A percentile compares a stretch with the other conserved stretches of the same genome.
These are phyloP conservation scores for Peromyscus melanophrys DNA, from an alignment of 2,797 vertebrate genomes.

Conservation along the genomic window DNA sequence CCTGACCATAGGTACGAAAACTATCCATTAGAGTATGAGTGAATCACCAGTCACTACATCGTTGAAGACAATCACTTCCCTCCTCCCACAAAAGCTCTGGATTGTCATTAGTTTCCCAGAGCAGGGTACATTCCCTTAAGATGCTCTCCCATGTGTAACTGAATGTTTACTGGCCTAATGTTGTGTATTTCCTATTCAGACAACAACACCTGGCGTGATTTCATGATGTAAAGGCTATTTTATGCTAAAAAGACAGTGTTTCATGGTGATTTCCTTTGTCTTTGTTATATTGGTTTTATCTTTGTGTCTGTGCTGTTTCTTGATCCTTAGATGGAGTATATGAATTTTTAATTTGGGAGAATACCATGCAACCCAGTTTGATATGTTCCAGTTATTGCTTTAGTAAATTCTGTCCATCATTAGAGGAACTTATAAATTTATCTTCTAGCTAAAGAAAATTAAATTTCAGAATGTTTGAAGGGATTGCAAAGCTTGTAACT, in stretches of 20 bases:
- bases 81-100: too few relatives aligned
- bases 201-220: neutral
- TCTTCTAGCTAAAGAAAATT: neutral
- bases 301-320: neutral
- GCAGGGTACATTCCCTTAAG: neutral
- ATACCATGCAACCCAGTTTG: neutral
- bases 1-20: neutral
- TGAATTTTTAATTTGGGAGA: neutral
- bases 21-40: neutral
- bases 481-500: neutral
- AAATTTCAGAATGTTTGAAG: constrained; percentile 22
- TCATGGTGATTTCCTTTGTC: neutral
- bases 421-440: neutral
- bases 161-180: neutral
- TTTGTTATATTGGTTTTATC: neutral
- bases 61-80: neutral
- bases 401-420: neutral
- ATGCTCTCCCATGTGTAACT: neutral
- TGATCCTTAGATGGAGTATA: neutral
- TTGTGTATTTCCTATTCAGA: neutral
- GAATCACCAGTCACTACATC: neutral
- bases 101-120: neutral
- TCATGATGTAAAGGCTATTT: neutral
- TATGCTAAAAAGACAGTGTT: neutral
- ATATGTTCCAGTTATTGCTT: neutral